Percentiles rank a stretch among this genome's conserved stretches.
Conservation (phyloP, 2,113 vertebrate species). For the Tachycineta bicolor region DNA sequence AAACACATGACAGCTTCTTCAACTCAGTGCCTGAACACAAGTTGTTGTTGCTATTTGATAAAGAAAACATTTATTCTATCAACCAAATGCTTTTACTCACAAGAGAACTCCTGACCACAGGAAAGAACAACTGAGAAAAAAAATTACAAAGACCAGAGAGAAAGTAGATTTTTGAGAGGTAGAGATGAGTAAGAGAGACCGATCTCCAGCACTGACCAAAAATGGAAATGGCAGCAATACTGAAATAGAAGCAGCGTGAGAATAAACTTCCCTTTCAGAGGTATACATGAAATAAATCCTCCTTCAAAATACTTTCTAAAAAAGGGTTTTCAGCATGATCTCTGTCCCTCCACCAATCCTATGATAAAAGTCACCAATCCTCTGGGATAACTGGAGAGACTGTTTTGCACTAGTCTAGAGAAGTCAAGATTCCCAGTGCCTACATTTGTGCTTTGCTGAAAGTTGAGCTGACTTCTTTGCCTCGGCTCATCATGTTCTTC, state of each 20-base stretch:
- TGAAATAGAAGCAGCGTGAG: constrained; percentile 57
- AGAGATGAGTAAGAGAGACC: constrained; percentile 31
- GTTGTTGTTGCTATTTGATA: background rate
- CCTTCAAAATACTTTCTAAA: constrained; percentile 13
- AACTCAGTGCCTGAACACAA: background rate
- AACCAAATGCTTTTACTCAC: background rate
- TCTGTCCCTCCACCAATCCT: background rate
- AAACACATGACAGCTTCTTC: background rate
- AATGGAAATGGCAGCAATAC: constrained; percentile 56
- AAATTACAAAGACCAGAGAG: background rate
- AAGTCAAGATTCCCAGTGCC: background rate
- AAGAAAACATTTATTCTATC: background rate
- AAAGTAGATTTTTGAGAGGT: constrained; percentile 13
- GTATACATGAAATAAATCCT: constrained; percentile 35
- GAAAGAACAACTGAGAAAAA: background rate
- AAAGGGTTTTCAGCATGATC: background rate
- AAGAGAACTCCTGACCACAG: background rate
- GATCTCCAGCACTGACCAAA: constrained; percentile 53
- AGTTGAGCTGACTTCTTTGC: constrained; percentile 46
- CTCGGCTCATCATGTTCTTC: background rate
- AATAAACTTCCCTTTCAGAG: constrained; percentile 42
- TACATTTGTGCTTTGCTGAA: constrained; percentile 4
- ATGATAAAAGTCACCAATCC: background rate
- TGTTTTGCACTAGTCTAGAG: background rate
- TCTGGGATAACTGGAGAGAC: background rate